phyloP scores from a whole-genome alignment of 1,140 invertebrate species.

The Atta texana region DNA sequence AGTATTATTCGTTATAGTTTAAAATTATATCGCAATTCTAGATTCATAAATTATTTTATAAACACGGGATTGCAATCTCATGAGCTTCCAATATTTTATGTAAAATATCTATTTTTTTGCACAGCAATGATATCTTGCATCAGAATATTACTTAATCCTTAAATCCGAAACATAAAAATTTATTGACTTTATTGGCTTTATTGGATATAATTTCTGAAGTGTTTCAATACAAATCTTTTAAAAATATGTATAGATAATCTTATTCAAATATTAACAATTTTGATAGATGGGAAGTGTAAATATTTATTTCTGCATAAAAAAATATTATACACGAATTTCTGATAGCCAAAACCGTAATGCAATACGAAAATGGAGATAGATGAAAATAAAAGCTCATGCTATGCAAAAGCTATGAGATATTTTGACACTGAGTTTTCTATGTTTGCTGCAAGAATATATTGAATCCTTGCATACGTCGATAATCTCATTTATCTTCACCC shows the following conservation, averaged over 20 bases:
- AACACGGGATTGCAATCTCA: not conserved
- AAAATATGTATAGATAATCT: not conserved
- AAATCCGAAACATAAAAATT: not conserved
- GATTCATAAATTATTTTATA: not conserved
- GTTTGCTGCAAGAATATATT: not conserved
- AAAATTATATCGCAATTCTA: not conserved
- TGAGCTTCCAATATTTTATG: not conserved
- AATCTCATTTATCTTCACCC: not conserved
- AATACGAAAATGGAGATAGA: not conserved
- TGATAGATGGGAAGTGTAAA: not conserved
- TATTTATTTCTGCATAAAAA: not conserved
- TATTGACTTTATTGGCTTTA: not conserved
- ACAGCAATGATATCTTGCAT: not conserved
- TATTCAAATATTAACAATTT: not conserved
- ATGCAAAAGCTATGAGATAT: not conserved
- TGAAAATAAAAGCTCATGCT: too few relatives aligned
- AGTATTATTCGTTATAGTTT: not conserved
- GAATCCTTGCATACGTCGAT: not conserved
- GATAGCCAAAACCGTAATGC: not conserved
- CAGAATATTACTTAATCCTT: not conserved
- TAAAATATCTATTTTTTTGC: not conserved
- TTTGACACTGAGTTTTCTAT: not conserved
- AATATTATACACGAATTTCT: not conserved
- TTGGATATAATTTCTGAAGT: not conserved
- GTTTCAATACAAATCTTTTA: not conserved